These are phyloP conservation scores for Gallinago nigripennis DNA, from an alignment of 2,797 vertebrate genomes.

Conservation along the genomic window DNA sequence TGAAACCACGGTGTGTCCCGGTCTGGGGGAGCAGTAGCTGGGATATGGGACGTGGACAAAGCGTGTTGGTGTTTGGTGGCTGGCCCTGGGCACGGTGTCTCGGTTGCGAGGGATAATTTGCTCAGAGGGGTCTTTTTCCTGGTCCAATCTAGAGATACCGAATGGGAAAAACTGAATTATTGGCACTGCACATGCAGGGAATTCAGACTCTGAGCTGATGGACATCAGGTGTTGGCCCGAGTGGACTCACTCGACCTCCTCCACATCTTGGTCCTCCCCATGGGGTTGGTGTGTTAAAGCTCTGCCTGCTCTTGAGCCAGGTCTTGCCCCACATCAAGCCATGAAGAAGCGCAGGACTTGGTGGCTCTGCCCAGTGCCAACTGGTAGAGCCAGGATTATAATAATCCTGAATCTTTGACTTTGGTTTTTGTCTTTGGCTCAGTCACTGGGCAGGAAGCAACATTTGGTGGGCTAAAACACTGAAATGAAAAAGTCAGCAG, in stretches of 20 bases:
- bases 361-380: neutral
- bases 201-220: neutral
- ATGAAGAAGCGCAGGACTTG: neutral
- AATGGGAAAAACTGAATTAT: neutral
- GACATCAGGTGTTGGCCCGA: neutral
- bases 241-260: neutral
- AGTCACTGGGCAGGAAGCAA: neutral
- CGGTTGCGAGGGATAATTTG: neutral
- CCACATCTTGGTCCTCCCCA: neutral
- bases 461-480: neutral
- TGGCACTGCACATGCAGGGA: neutral
- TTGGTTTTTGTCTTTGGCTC: neutral
- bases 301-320: neutral
- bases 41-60: neutral
- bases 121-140: neutral
- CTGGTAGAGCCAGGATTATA: neutral
- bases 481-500: neutral
- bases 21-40: neutral
- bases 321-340: neutral
- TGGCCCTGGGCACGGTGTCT: rapidly evolving
- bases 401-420: neutral
- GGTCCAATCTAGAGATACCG: neutral
- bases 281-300: neutral
- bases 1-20: rapidly evolving
- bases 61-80: neutral